phyloP scores from a whole-genome alignment of 2,797 vertebrate species.

The Chanos chanos region DNA sequence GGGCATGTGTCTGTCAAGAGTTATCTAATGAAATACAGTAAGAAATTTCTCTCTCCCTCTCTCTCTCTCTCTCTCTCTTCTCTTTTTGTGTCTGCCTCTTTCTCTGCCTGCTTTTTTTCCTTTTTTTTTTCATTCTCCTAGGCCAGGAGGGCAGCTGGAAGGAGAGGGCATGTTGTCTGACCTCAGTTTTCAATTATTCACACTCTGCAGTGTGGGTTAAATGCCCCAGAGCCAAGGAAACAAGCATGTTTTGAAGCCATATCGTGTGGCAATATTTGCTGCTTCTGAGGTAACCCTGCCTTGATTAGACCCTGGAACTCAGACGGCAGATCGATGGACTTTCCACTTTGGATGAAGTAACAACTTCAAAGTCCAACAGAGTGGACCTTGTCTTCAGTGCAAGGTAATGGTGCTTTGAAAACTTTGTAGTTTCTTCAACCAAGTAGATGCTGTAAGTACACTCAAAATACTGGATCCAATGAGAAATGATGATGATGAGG shows the following conservation, averaged over 20 bases:
- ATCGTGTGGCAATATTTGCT: constrained; percentile 40
- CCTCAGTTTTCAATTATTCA: constrained; percentile 44
- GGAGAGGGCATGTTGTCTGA: constrained; percentile 37
- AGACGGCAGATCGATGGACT: constrained; percentile 22
- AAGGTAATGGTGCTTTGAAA: background rate
- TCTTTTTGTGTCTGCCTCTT: background rate
- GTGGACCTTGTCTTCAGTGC: background rate
- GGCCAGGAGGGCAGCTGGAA: constrained; percentile 19
- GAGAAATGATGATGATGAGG: constrained; percentile 1
- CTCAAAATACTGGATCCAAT: background rate
- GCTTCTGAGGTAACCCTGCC: constrained; percentile 14
- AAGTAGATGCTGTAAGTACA: background rate
- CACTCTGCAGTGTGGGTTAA: constrained; percentile 40
- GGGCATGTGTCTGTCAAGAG: constrained; percentile 42
- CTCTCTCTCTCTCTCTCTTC: constrained; percentile 1
- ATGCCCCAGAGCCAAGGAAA: constrained; percentile 30
- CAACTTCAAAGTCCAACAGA: constrained; percentile 3
- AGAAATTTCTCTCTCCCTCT: constrained; percentile 39
- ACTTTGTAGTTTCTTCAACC: too few species aligned
- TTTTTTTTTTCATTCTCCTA: background rate
- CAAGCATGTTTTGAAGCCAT: constrained; percentile 39
- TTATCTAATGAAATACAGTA: constrained; percentile 44
- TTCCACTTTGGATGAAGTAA: constrained; percentile 14
- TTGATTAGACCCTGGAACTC: constrained; percentile 11
- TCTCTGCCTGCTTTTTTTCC: background rate